Conservation (phyloP, 2,113 vertebrate species). For the Pedionomus torquatus region DNA sequence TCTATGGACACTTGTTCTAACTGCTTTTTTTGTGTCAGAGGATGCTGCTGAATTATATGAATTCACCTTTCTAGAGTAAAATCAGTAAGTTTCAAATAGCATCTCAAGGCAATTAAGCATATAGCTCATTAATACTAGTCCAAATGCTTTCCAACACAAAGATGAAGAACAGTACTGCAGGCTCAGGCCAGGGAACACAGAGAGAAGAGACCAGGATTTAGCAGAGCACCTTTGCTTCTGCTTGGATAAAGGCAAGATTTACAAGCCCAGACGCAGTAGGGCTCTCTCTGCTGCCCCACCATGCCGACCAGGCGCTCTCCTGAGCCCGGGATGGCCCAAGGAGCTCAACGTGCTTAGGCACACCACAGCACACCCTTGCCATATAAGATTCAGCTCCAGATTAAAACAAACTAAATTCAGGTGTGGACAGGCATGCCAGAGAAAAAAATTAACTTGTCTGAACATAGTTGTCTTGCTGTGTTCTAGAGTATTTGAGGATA, state of each 20-base stretch:
- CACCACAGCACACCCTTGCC: neutral
- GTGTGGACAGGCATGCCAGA: neutral
- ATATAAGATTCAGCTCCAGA: neutral
- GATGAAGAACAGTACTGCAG: rapidly evolving
- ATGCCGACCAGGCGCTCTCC: neutral
- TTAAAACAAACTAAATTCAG: neutral
- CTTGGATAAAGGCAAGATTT: neutral
- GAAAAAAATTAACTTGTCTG: neutral
- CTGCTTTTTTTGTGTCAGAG: neutral
- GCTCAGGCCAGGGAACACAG: neutral
- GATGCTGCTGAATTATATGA: neutral
- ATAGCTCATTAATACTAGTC: neutral
- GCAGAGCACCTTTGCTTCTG: neutral
- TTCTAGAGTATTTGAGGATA: neutral
- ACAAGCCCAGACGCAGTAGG: neutral
- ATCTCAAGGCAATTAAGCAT: neutral
- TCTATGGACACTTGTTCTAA: neutral
- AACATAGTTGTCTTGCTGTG: neutral
- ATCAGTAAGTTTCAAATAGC: neutral
- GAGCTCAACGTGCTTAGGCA: neutral
- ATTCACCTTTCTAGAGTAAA: neutral
- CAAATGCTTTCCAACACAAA: neutral
- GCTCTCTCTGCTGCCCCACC: neutral
- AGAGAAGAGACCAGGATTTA: neutral
- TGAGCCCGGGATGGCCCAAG: neutral